phyloP scores from a whole-genome alignment of 1,140 invertebrate species.

The Marisa cornuarietis region DNA sequence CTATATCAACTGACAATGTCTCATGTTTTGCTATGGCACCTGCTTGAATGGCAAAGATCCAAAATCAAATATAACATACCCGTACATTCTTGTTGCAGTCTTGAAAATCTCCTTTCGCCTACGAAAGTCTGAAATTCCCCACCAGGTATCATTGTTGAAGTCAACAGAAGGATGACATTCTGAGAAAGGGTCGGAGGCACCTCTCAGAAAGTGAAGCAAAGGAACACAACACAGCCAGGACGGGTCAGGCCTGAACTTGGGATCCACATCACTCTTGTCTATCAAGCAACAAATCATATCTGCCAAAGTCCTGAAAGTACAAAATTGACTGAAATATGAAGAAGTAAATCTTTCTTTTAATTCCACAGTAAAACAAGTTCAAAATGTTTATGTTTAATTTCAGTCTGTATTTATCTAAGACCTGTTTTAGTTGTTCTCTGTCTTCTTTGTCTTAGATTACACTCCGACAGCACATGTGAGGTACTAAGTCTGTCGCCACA shows the following conservation, averaged over 20 bases:
- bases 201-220: conserved; percentile 9
- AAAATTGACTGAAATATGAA: not conserved
- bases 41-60: no score
- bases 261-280: not conserved
- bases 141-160: not conserved
- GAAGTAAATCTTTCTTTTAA: no score
- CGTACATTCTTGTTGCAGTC: not conserved
- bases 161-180: not conserved
- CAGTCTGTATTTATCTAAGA: no score
- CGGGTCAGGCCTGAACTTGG: not conserved
- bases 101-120: not conserved
- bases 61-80: no score
- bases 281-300: not conserved
- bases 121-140: not conserved
- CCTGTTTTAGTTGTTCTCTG: no score
- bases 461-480: no score
- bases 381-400: no score
- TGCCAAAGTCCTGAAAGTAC: not conserved
- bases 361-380: no score
- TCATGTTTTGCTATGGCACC: no score
- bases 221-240: conserved; percentile 6
- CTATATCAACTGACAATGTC: no score
- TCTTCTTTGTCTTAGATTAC: no score
- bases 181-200: not conserved
- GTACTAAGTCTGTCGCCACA: no score